Base-by-base conservation (phyloP, 2,797 vertebrate species). In the Peromyscus aztecus region DNA sequence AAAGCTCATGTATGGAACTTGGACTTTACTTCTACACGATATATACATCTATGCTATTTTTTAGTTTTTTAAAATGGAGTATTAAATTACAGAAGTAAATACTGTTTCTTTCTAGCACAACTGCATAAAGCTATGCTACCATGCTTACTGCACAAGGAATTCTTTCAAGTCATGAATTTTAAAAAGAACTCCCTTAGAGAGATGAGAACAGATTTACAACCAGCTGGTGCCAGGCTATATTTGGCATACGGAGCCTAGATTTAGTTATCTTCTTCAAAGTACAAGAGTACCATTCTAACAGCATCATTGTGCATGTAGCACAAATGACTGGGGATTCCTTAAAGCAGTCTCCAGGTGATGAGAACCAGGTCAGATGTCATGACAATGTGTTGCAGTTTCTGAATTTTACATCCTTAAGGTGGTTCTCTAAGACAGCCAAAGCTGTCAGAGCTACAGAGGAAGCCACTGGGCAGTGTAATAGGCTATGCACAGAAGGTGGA, bases 141-240 rank as follows among this genome's bases (percentile, higher is more conserved):
- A 78, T 63, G 83, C 69, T 92, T 61, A 76, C 9, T 89, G 65
- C 57, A 94, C 77, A 98, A 97, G 49, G 49, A 94, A 89, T 98
- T 86, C 77, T 96, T 98, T 98, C 96, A 98, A 98, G 92, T 97
- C 91, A 97, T 98, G 97, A 98, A 98, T 98, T 98, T 98, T 98
- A 98, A 97, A 98, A 97, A 98, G 90, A 96, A 61, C 69, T 97
- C 98, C 98, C 98, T 98, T 80, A 91, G 98, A 98, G 97, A 96
- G 83, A 97, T 76, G 96, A 94, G 98, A 98, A 98, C 98, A 99
- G 98, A 98, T 98, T 99, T 98, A 95, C 89, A 98, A 98, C 97
- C 98, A 99, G 98, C 98, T 99, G 98, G 98, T 96, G 83, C 94
- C 93, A 93, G 90, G 97, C 97, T 98, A 98, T 98, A 97, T 98